Base-by-base conservation (phyloP, 2,888 invertebrate species). In the Platerodrilus igneus region DNA sequence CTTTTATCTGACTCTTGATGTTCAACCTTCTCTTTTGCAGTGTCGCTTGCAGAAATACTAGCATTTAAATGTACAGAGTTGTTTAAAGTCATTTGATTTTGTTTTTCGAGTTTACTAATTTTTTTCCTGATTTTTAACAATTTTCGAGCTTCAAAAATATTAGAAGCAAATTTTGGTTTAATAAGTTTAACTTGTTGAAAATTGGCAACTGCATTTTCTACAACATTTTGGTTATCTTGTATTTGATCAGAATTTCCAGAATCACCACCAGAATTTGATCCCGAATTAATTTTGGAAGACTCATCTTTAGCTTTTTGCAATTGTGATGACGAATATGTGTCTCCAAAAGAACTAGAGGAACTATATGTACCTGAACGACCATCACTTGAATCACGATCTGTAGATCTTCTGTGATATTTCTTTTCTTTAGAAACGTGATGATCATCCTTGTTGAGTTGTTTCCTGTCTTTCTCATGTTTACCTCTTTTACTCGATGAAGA, bases 321-420 rank as follows among this genome's bases (percentile, higher is more conserved):
- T 20, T 53, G 52, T 2, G 40, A 40, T 1, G 48, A 39, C 2
- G 46, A 29, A n/a, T 48, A 43, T 21, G 44, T 46, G 4, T 55
- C 55, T 69, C 69, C 47, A 64, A 40, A 64, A 55, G 60, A 75
- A 72, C 45, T 68, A 2, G 58, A 53, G 33, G 55, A 63, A 10
- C 64, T 67, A 28, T 66, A 64, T 45, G 63, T 64, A 20, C 72
- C 70, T 13, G 69, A 67, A 19, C 69, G 68, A 20, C 82, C 86
- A 60, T 86, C 87, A 52, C 85, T 86, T 1, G 87, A 87, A 66
- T 89, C 86, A 45, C 84, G 72, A 52, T 85, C 88, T 0, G 85
- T 83, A 0, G 87, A 87, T 30, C 86, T 72, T 4, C 87, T 74
- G 34, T 77, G 76, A 23, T 74, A 75, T 7, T 73, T 75, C 56